phyloP scores from a whole-genome alignment of 2,888 invertebrate genomes.

The Phyllotreta cruciferae region DNA sequence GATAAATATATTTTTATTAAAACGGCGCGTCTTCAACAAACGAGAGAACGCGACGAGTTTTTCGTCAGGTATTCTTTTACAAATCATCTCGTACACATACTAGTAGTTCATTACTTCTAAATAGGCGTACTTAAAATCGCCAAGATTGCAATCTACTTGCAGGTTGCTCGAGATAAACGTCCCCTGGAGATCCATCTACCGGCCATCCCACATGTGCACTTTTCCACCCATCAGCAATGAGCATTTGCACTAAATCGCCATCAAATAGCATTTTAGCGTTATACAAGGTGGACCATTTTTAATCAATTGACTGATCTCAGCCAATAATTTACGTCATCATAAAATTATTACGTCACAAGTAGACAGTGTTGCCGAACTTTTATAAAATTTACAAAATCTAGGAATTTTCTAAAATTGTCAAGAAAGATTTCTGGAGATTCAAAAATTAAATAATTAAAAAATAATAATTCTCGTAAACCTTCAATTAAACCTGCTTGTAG shows the following conservation, averaged over 20 bases:
- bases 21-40: not conserved
- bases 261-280: constrained; percentile 31
- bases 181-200: not conserved
- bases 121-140: constrained; percentile 26
- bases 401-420: no score
- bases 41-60: not conserved
- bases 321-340: not conserved
- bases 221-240: constrained; percentile 30
- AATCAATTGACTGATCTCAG: not conserved
- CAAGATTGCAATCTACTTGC: constrained; percentile 21
- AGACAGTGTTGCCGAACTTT: no score
- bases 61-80: not conserved
- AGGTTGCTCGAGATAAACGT: constrained; percentile 6
- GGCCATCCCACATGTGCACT: constrained; percentile 20
- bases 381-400: no score
- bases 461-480: no score
- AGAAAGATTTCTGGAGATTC: no score
- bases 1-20: constrained; percentile 16
- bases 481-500: no score
- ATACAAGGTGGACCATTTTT: constrained; percentile 4
- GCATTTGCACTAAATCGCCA: constrained; percentile 28
- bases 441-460: no score
- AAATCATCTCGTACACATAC: not conserved
- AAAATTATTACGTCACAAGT: no score
- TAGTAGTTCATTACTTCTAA: constrained; percentile 19